Evolutionary conservation across 2,797 vertebrate genomes (phyloP), one percentile per base, ranked within the genome.

Genomic region (Aplochiton taeniatus): DNA sequence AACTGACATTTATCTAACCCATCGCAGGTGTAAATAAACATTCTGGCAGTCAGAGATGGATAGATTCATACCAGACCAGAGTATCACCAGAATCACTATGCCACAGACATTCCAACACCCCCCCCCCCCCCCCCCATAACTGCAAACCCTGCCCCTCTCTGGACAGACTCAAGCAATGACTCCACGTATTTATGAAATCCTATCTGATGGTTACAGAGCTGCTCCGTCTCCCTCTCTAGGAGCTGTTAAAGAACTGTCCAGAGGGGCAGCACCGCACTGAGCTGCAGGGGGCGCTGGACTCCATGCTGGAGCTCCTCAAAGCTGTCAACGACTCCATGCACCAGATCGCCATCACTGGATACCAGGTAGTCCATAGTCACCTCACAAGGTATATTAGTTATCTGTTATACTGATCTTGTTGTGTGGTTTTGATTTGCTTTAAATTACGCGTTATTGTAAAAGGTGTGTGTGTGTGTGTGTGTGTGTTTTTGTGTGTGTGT

Each of bases 321-420:
- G 95, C 96, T 9, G 95, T 99, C 76, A 99, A 99, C 9, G 98
- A 99, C 86, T 99, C 96, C 56, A 98, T 99, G 97, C 96, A 98
- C 89, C 96, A 98, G 89, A 96, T 93, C 73, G 92, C 96, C 84
- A 98, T 99, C 82, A 97, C 94, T 48, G 98, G 97, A 75, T 98
- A 97, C 70, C 89, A 94, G 78, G 96, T 97, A 91, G 82, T 89
- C 48, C 13, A 45, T 41, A 31, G 58, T 51, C 48, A 44, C 14
- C 44, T 46, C 67, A 46, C 49, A 16, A 17, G 50, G 52, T 14
- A 20, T 31, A 31, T 31, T 31, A 31, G 31, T 3, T 31, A 31
- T 31, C 31, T 31, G 31, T 31, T 6, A 31, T 31, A 31, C 31
- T 31, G 6, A 6, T 31, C 31, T 31, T 3, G 31, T 31, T 14